These are phyloP conservation scores for Sebastes oblongus DNA, from an alignment of 2,797 vertebrate genomes.

Conservation along the genomic window DNA sequence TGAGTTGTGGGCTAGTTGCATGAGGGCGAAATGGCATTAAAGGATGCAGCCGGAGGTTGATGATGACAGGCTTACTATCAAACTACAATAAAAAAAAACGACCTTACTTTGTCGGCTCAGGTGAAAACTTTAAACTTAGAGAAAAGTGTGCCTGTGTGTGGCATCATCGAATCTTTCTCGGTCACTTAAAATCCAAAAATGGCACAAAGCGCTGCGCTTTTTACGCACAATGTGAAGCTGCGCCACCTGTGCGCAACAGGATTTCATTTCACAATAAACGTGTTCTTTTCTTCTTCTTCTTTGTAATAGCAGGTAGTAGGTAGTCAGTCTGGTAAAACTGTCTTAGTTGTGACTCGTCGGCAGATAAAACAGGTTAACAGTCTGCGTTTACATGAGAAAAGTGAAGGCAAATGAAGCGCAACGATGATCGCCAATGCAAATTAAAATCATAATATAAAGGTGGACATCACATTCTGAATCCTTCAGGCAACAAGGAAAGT, in stretches of 20 bases:
- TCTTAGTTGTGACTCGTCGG: background rate
- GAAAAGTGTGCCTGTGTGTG: background rate
- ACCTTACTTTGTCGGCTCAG: background rate
- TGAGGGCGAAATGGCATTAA: slow-evolving; percentile 6
- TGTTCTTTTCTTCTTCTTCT: background rate
- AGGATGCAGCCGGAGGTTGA: background rate
- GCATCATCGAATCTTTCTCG: background rate
- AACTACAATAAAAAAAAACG: background rate
- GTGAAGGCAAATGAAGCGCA: background rate
- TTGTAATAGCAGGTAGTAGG: background rate
- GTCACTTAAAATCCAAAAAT: background rate
- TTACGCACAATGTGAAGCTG: background rate
- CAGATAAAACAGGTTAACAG: background rate
- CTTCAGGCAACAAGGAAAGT: background rate
- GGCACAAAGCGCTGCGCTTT: background rate
- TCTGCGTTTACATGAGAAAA: background rate
- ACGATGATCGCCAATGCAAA: background rate
- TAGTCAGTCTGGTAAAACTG: background rate
- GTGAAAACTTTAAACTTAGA: background rate
- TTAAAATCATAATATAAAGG: background rate
- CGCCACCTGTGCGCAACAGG: background rate
- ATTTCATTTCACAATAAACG: background rate
- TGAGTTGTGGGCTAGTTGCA: background rate
- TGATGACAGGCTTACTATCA: background rate
- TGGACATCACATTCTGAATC: background rate